These are phyloP conservation scores for Planococcus citri DNA, from an alignment of 1,140 invertebrate species.

Conservation along the genomic window DNA sequence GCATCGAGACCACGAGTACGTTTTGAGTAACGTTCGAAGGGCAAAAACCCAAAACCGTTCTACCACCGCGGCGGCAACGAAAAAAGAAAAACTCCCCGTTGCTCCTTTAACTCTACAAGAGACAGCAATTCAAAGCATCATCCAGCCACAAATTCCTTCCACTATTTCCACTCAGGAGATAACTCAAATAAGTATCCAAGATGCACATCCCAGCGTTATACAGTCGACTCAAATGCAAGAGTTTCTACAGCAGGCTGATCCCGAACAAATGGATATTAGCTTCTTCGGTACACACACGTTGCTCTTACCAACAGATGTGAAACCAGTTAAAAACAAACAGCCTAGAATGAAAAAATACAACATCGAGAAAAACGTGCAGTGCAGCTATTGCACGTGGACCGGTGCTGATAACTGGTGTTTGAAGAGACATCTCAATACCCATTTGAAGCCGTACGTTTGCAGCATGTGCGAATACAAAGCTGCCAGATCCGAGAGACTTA, in stretches of 20 bases:
- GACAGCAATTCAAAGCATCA: neutral
- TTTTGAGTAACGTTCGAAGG: constrained; percentile 56
- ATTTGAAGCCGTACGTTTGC: constrained; percentile 80
- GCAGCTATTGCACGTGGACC: constrained; percentile 78
- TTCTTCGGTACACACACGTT: constrained; percentile 4
- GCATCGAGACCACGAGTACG: constrained; percentile 73
- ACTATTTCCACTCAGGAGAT: neutral
- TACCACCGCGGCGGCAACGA: neutral
- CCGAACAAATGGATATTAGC: constrained; percentile 12
- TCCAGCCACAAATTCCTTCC: neutral
- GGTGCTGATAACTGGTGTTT: constrained; percentile 89
- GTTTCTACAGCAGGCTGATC: neutral
- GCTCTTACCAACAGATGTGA: neutral
- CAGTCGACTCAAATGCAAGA: constrained; percentile 13
- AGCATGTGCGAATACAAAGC: constrained; percentile 83
- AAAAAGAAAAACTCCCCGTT: neutral
- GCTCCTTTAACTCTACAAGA: neutral
- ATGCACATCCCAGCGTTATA: neutral
- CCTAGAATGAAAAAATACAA: constrained; percentile 1
- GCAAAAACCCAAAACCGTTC: constrained; percentile 22
- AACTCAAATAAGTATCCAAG: neutral
- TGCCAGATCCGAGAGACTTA: constrained; percentile 66
- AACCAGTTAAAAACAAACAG: neutral
- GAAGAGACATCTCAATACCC: constrained; percentile 80
- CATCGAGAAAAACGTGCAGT: constrained; percentile 50